A percentile compares a stretch with the other conserved stretches of the same genome.
Evolutionary conservation across 2,797 vertebrate species (phyloP).

Genomic region (Falco columbarius): DNA sequence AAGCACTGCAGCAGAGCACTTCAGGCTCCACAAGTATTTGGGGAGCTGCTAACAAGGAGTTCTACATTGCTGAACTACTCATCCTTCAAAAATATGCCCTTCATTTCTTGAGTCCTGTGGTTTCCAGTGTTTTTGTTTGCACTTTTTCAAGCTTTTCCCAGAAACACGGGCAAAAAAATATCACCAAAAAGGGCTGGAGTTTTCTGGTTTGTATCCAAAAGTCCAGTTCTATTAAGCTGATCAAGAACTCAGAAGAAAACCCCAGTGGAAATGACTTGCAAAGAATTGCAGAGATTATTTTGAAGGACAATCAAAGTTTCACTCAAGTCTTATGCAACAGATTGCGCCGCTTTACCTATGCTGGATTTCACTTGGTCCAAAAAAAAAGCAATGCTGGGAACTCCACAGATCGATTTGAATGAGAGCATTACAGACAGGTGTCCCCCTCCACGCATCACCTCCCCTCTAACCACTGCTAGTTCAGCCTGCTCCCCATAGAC

Average conservation of each 20-base stretch:
- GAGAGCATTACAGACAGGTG: rapidly evolving
- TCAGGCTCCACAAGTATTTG: background rate
- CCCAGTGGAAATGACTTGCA: rapidly evolving
- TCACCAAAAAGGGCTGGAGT: background rate
- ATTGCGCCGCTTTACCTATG: background rate
- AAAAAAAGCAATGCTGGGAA: background rate
- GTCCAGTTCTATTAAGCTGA: background rate
- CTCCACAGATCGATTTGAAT: rapidly evolving
- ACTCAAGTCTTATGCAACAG: background rate
- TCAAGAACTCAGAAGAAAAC: background rate
- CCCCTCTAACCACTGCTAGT: background rate
- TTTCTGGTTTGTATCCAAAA: background rate
- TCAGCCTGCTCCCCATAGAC: background rate
- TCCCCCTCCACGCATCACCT: background rate
- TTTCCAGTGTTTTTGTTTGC: background rate
- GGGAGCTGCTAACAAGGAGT: background rate
- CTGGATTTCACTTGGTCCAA: background rate
- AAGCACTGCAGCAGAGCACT: rapidly evolving
- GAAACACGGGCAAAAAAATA: background rate
- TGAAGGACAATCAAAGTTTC: background rate
- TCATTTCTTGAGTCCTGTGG: background rate
- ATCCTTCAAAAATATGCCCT: background rate
- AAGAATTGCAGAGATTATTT: background rate
- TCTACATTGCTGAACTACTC: rapidly evolving
- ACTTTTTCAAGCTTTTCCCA: background rate